Percentiles rank a stretch among this genome's conserved stretches.
Evolutionary conservation across 1,140 invertebrate species (phyloP).

Genomic region (Saccostrea glomerata): DNA sequence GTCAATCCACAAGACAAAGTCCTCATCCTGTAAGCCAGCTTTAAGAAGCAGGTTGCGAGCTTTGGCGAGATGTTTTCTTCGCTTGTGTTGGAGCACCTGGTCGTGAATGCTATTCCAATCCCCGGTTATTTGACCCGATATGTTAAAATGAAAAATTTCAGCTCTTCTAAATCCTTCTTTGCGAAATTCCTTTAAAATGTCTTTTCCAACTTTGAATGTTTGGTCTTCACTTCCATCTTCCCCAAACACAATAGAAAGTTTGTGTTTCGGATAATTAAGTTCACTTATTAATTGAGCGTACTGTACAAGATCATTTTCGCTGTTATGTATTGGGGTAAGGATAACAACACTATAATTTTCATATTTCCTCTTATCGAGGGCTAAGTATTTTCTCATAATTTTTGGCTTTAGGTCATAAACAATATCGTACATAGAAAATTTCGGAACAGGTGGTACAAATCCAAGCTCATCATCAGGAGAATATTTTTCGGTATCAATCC

Average conservation of each 20-base stretch:
- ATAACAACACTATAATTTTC: constrained; percentile 66
- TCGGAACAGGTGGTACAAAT: constrained; percentile 66
- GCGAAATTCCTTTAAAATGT: constrained; percentile 60
- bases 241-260: constrained; percentile 73
- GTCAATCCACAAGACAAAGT: constrained; percentile 76
- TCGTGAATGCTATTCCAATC: constrained; percentile 65
- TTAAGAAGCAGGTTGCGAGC: constrained; percentile 70
- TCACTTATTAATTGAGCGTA: constrained; percentile 66
- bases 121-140: constrained; percentile 61
- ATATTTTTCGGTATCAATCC: constrained; percentile 49
- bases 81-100: constrained; percentile 58
- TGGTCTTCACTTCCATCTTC: constrained; percentile 74
- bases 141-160: constrained; percentile 64
- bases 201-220: constrained; percentile 62
- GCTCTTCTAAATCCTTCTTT: constrained; percentile 64
- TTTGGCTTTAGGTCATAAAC: constrained; percentile 58
- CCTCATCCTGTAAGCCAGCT: constrained; percentile 59
- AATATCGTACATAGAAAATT: constrained; percentile 61
- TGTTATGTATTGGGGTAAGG: constrained; percentile 73
- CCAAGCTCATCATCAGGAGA: constrained; percentile 34
- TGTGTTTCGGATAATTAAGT: constrained; percentile 69
- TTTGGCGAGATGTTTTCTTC: constrained; percentile 71
- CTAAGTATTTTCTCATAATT: constrained; percentile 58
- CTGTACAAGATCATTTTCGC: constrained; percentile 57
- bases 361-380: constrained; percentile 52